phyloP scores from a whole-genome alignment of 2,113 vertebrate genomes.

The Riparia riparia region DNA sequence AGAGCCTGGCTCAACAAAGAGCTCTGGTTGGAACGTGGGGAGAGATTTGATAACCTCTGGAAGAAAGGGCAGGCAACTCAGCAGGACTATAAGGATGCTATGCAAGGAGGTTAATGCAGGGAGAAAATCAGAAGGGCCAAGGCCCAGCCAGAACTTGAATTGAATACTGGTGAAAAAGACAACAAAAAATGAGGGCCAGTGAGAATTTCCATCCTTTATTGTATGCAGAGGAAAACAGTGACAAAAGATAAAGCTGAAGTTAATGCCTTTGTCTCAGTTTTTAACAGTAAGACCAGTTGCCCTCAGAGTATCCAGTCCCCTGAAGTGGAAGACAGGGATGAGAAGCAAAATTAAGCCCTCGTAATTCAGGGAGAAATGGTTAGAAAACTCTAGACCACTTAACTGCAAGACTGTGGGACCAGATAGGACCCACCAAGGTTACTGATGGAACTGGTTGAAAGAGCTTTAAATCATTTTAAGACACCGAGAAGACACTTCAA shows the following conservation, averaged over 20 bases:
- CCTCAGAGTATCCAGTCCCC: background rate
- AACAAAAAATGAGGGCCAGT: background rate
- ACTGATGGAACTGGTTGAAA: background rate
- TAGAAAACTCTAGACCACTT: background rate
- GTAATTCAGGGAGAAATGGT: background rate
- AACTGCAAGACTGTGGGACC: background rate
- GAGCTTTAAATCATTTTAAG: background rate
- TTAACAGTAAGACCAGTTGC: background rate
- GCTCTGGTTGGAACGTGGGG: background rate
- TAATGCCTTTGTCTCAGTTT: background rate
- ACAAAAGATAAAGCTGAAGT: background rate
- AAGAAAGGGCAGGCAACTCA: background rate
- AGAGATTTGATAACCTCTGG: background rate
- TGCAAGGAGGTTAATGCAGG: background rate
- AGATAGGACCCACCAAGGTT: background rate
- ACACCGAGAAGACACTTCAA: background rate
- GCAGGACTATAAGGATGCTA: background rate
- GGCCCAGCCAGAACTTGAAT: background rate
- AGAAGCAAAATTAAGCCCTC: background rate
- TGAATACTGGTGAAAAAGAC: background rate
- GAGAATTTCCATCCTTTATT: background rate
- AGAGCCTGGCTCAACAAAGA: background rate
- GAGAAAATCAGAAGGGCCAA: background rate
- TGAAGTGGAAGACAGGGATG: background rate
- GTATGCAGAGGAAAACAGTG: background rate